These are phyloP conservation scores for Drosophila carrolli DNA, from an alignment of 1,140 invertebrate genomes.

Conservation along the genomic window DNA sequence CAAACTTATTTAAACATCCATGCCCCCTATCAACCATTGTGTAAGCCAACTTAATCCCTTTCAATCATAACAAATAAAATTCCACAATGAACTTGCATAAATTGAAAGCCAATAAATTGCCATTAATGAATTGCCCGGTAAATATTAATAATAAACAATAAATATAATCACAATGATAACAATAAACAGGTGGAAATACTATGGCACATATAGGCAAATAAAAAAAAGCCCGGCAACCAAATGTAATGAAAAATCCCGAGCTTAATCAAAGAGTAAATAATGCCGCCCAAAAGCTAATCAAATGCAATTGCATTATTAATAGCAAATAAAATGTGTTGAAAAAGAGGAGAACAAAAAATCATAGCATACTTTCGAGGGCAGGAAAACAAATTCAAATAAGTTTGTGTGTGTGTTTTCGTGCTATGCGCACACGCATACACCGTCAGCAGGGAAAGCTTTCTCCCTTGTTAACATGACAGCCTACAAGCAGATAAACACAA, in stretches of 20 bases:
- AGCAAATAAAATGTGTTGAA: slow-evolving; percentile 62
- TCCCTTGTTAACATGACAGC: slow-evolving; percentile 80
- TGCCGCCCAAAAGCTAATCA: slow-evolving; percentile 42
- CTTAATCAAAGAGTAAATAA: slow-evolving; percentile 58
- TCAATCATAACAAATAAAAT: slow-evolving; percentile 31
- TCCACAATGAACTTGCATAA: slow-evolving; percentile 33
- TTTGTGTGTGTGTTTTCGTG: slow-evolving; percentile 26
- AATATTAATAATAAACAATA: slow-evolving; percentile 49
- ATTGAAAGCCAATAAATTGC: slow-evolving; percentile 43
- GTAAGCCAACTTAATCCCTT: slow-evolving; percentile 26
- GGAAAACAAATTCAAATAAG: slow-evolving; percentile 45
- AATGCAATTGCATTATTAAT: slow-evolving; percentile 62
- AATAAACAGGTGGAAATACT: slow-evolving; percentile 26
- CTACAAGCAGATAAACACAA: slow-evolving; percentile 77
- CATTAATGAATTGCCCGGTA: slow-evolving; percentile 52
- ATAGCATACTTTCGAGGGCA: slow-evolving; percentile 59
- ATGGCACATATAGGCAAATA: neutral
- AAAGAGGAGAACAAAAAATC: slow-evolving; percentile 38
- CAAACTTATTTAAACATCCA: neutral
- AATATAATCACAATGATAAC: slow-evolving; percentile 31
- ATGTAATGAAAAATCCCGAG: slow-evolving; percentile 45
- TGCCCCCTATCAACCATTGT: slow-evolving; percentile 6
- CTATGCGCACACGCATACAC: slow-evolving; percentile 34
- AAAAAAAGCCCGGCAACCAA: slow-evolving; percentile 12
- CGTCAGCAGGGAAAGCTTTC: slow-evolving; percentile 56